Evolutionary conservation across 2,113 vertebrate genomes (phyloP).

Genomic region (Chaenogobius annularis): DNA sequence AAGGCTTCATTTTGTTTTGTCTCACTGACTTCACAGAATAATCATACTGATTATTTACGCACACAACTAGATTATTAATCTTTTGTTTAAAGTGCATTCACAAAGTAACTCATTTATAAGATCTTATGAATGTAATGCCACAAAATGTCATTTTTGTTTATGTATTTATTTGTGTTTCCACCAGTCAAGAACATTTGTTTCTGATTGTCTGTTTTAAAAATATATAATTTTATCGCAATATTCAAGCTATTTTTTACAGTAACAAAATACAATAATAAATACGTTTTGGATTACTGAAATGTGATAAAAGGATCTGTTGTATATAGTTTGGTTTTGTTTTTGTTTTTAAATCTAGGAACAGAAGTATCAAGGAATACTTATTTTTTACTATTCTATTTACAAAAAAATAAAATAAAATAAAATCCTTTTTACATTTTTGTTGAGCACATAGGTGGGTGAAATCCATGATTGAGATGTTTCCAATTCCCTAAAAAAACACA

Average conservation of each 20-base stretch:
- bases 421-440: too few species aligned
- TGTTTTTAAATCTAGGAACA: neutral
- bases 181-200: slow-evolving; percentile 51
- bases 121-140: slow-evolving; percentile 62
- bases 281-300: neutral
- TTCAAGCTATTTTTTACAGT: neutral
- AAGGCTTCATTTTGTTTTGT: slow-evolving; percentile 36
- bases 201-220: slow-evolving; percentile 56
- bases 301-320: neutral
- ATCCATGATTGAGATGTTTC: neutral
- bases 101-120: slow-evolving; percentile 42
- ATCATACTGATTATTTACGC: slow-evolving; percentile 38
- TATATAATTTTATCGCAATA: neutral
- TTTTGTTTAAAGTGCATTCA: slow-evolving; percentile 55
- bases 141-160: slow-evolving; percentile 53
- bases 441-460: neutral
- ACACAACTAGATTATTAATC: slow-evolving; percentile 40
- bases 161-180: slow-evolving; percentile 60
- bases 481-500: neutral
- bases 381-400: neutral
- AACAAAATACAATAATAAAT: neutral
- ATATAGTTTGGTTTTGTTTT: neutral
- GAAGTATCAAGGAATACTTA: neutral
- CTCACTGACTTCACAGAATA: slow-evolving; percentile 35
- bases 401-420: neutral